Evolutionary conservation across 2,113 vertebrate species (phyloP).

Genomic region (Stigmatopora argus): DNA sequence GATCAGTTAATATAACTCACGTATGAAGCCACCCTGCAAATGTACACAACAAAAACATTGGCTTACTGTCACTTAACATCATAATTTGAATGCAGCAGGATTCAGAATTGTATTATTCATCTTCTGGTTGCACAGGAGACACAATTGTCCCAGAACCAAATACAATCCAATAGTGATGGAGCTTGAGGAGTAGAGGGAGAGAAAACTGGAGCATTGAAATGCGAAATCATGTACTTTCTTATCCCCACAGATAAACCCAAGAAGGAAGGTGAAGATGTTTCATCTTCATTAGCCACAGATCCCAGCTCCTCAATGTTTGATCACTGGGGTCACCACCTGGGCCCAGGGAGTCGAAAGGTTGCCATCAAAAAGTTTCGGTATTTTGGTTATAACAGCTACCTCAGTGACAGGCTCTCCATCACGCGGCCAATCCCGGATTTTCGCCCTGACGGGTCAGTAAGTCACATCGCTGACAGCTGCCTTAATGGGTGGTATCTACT

Average conservation of each 20-base stretch:
- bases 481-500: background rate
- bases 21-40: no score
- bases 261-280: slow-evolving; percentile 73
- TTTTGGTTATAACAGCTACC: slow-evolving; percentile 94
- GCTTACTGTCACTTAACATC: no score
- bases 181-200: background rate
- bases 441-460: slow-evolving; percentile 81
- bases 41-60: no score
- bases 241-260: slow-evolving; percentile 75
- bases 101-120: no score
- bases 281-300: slow-evolving; percentile 71
- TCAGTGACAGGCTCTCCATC: slow-evolving; percentile 89
- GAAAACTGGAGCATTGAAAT: background rate
- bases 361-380: slow-evolving; percentile 93
- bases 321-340: slow-evolving; percentile 90
- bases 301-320: slow-evolving; percentile 79
- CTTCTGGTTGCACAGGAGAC: no score
- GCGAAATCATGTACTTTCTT: background rate
- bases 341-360: slow-evolving; percentile 77
- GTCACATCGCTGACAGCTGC: background rate
- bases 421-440: slow-evolving; percentile 82
- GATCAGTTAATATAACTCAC: no score
- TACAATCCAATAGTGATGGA: background rate
- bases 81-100: no score
- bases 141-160: background rate